Base-by-base conservation (phyloP, 2,113 vertebrate species). In the Lepisosteus osseus region DNA sequence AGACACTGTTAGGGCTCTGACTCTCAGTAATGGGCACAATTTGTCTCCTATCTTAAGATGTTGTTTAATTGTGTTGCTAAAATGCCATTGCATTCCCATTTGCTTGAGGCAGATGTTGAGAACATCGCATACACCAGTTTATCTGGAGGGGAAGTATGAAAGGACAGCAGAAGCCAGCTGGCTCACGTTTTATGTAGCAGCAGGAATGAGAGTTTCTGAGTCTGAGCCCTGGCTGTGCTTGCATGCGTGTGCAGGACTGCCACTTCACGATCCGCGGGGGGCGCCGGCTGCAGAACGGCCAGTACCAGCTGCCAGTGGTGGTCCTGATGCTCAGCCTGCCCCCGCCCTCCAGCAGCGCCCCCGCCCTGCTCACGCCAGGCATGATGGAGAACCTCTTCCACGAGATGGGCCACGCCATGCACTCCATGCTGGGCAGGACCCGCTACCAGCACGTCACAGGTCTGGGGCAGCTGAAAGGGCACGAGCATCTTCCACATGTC, bases 351-450 rank as follows among this genome's bases (percentile, higher is more conserved):
- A 90, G 84, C 69, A 79, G 78, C 1, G 75, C 87, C 12, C 96
- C 96, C 59, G 94, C 94, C 0, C 86, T 98, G 3, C 85, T 99
- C 5, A 96, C 93, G 7, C 97, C 97, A 0, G 93, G 94, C 6
- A 98, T 98, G 96, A 96, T 98, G 96, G 97, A 99, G 76, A 99
- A 99, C 80, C 96, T 99, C 15, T 99, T 99, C 86, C 97, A 99
- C 12, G 97, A 99, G 83, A 98, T 99, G 97, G 97, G 97, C 0
- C 97, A 99, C 45, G 97, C 97, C 76, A 96, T 99, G 95, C 97
- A 99, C 85, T 99, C 97, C 1, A 99, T 99, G 97, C 86, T 99
- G 68, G 97, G 96, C 56, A 92, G 97, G 72, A 98, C 97, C 55
- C 92, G 92, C 29, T 99, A 98, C 86, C 97, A 99, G 45, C 97